Conservation (phyloP, 1,140 invertebrate species). For the Drosophila aff. region DNA sequence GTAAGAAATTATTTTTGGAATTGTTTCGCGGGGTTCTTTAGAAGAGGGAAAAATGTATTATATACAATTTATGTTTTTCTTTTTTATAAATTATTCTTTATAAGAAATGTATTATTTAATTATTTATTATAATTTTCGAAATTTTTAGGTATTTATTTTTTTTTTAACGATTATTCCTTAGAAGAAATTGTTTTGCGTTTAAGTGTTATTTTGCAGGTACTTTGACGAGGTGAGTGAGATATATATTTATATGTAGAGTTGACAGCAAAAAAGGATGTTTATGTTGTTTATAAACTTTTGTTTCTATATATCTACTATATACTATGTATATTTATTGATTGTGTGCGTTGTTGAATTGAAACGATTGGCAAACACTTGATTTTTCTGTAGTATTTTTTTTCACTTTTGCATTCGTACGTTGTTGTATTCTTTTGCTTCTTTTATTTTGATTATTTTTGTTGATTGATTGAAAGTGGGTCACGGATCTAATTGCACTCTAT, state of each 20-base stretch:
- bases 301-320: constrained; percentile 24
- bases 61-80: constrained; percentile 9
- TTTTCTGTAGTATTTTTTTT: constrained; percentile 26
- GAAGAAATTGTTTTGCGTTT: constrained; percentile 39
- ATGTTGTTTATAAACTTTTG: constrained; percentile 41
- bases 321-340: constrained; percentile 54
- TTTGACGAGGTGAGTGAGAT: constrained; percentile 76
- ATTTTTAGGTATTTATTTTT: too few species aligned
- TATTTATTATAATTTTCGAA: constrained; percentile 9
- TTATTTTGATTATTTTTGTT: constrained; percentile 19
- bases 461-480: constrained; percentile 46
- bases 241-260: constrained; percentile 48
- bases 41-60: constrained; percentile 34
- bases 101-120: constrained; percentile 34
- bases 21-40: constrained; percentile 27
- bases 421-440: neutral
- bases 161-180: constrained; percentile 20
- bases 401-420: constrained; percentile 20
- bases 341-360: constrained; percentile 60
- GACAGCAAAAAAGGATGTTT: constrained; percentile 59
- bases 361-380: constrained; percentile 41
- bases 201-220: constrained; percentile 65
- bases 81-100: constrained; percentile 21
- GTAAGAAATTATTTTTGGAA: constrained; percentile 35
- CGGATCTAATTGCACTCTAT: constrained; percentile 49